A percentile compares a stretch with the other conserved stretches of the same genome.
These are phyloP conservation scores for Spilogale gracilis DNA, from an alignment of 2,113 vertebrate genomes.

Conservation along the genomic window DNA sequence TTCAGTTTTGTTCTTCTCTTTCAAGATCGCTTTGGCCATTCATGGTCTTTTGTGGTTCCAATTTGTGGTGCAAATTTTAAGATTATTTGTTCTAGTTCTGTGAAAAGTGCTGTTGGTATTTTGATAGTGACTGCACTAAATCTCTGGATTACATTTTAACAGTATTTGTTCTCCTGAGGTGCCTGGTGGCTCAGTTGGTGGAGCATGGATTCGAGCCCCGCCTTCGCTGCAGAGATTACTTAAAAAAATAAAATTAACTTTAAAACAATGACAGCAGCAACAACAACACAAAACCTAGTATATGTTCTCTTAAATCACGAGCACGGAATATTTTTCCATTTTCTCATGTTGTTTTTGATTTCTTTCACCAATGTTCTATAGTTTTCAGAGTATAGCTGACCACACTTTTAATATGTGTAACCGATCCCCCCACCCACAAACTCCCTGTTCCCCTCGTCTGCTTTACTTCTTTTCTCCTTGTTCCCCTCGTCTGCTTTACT, in stretches of 20 bases:
- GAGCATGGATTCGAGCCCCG: no score
- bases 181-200: no score
- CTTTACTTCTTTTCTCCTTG: neutral
- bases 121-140: no score
- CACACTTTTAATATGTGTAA: no score
- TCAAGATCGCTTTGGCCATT: neutral
- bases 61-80: neutral
- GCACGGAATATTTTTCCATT: neutral
- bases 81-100: neutral
- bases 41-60: neutral
- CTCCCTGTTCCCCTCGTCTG: neutral
- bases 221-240: no score
- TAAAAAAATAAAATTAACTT: no score
- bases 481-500: neutral
- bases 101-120: no score
- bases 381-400: neutral
- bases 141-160: neutral
- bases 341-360: neutral
- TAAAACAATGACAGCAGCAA: neutral
- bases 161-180: neutral
- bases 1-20: neutral
- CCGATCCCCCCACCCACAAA: accelerated
- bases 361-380: neutral
- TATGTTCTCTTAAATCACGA: neutral
- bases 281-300: neutral